A percentile compares a stretch with the other conserved stretches of the same genome.
These are phyloP conservation scores for Elephas maximus DNA, from an alignment of 2,113 vertebrate genomes.

Conservation along the genomic window DNA sequence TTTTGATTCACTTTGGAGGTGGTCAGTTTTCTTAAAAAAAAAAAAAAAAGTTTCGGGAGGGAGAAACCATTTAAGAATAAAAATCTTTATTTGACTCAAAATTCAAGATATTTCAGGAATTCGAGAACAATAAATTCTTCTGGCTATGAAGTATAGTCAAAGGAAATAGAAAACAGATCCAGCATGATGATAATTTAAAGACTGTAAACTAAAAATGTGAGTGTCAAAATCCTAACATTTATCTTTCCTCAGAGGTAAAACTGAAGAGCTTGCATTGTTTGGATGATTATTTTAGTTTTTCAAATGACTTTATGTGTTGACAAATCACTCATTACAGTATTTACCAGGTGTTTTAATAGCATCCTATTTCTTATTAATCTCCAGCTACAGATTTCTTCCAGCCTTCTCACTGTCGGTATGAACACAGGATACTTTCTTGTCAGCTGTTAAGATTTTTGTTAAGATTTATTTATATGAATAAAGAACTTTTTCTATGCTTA, in stretches of 20 bases:
- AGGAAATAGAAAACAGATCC: background rate
- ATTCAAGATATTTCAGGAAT: constrained; percentile 23
- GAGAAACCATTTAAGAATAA: background rate
- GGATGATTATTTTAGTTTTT: background rate
- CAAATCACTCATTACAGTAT: background rate
- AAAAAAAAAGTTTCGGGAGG: background rate
- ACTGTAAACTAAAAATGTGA: background rate
- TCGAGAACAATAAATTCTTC: fast-evolving
- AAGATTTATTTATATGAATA: background rate
- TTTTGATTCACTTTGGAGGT: background rate
- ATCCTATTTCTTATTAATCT: background rate
- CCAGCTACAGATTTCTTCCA: background rate
- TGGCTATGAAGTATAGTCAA: background rate
- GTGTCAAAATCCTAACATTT: background rate
- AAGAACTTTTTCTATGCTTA: background rate
- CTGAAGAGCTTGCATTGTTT: background rate
- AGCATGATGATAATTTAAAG: background rate
- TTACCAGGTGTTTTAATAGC: background rate
- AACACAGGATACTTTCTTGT: background rate
- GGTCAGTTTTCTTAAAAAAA: background rate
- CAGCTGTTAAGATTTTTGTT: background rate
- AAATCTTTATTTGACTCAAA: constrained; percentile 9
- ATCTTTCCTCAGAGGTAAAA: background rate
- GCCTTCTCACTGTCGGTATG: background rate
- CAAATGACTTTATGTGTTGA: background rate